A percentile compares a stretch with the other conserved stretches of the same genome.
phyloP scores from a whole-genome alignment of 2,113 vertebrate genomes.

The Vimba vimba region DNA sequence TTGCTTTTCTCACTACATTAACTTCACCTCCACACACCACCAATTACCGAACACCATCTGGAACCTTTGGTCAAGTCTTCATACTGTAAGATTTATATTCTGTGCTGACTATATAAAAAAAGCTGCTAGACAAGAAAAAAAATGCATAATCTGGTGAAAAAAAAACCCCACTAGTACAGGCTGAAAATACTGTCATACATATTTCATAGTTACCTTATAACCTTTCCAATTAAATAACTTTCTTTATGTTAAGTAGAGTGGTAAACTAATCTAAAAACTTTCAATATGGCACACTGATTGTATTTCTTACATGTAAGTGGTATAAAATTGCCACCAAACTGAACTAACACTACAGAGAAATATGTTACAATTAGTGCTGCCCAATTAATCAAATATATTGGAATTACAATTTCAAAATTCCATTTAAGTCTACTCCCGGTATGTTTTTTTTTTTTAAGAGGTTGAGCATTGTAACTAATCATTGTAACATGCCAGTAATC shows the following conservation, averaged over 20 bases:
- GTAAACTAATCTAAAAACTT: not conserved
- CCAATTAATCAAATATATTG: not conserved
- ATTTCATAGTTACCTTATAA: not conserved
- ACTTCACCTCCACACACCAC: slow-evolving; percentile 7
- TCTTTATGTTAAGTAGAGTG: not conserved
- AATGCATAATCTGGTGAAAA: not conserved
- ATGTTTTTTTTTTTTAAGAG: too few relatives aligned
- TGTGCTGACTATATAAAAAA: not conserved
- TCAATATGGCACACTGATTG: not conserved
- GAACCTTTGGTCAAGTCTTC: not conserved
- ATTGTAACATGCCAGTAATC: too few relatives aligned
- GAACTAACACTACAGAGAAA: not conserved
- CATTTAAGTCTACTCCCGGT: too few relatives aligned
- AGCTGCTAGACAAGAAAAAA: not conserved
- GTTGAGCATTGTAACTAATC: too few relatives aligned
- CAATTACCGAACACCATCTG: slow-evolving; percentile 1
- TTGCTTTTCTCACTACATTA: slow-evolving; percentile 10
- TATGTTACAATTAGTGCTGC: not conserved
- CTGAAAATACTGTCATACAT: not conserved
- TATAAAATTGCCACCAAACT: not conserved
- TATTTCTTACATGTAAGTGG: not conserved
- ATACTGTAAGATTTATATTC: not conserved
- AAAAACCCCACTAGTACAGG: not conserved
- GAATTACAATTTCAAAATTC: not conserved
- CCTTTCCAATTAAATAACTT: not conserved